Percentiles rank a stretch among this genome's conserved stretches.
Evolutionary conservation across 2,113 vertebrate genomes (phyloP).

Genomic region (Caracal caracal): DNA sequence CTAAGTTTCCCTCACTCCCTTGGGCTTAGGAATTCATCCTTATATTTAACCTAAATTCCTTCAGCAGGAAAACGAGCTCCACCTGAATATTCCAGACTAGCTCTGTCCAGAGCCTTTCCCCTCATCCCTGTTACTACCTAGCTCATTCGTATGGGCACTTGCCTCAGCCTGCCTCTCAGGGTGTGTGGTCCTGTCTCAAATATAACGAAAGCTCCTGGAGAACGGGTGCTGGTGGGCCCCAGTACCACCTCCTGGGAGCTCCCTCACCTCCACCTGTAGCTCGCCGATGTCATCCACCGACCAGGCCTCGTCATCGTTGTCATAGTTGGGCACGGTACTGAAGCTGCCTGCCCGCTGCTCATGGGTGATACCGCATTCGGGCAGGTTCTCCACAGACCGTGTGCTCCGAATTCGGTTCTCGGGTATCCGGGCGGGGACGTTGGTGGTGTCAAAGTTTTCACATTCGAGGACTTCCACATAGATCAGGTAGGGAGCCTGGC

Average conservation of each 20-base stretch:
- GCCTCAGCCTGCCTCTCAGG: background rate
- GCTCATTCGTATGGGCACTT: background rate
- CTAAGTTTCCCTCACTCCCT: background rate
- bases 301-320: slow-evolving; percentile 98
- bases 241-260: fast-evolving
- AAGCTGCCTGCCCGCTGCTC: slow-evolving; percentile 94
- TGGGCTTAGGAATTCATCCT: background rate
- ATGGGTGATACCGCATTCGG: slow-evolving; percentile 90
- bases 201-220: background rate
- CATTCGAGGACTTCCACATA: slow-evolving; percentile 98
- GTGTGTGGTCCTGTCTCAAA: background rate
- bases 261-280: slow-evolving; percentile 95
- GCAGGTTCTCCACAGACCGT: slow-evolving; percentile 96
- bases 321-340: slow-evolving; percentile 94
- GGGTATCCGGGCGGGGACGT: slow-evolving; percentile 92
- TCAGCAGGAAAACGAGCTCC: background rate
- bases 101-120: background rate
- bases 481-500: slow-evolving; percentile 96
- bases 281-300: slow-evolving; percentile 96
- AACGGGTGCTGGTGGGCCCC: background rate
- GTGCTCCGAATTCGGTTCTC: slow-evolving; percentile 97
- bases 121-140: background rate
- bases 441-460: slow-evolving; percentile 96
- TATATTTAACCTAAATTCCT: background rate
- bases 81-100: background rate